Base-by-base conservation (phyloP, 2,888 invertebrate genomes). In the Ophion obscuratus region DNA sequence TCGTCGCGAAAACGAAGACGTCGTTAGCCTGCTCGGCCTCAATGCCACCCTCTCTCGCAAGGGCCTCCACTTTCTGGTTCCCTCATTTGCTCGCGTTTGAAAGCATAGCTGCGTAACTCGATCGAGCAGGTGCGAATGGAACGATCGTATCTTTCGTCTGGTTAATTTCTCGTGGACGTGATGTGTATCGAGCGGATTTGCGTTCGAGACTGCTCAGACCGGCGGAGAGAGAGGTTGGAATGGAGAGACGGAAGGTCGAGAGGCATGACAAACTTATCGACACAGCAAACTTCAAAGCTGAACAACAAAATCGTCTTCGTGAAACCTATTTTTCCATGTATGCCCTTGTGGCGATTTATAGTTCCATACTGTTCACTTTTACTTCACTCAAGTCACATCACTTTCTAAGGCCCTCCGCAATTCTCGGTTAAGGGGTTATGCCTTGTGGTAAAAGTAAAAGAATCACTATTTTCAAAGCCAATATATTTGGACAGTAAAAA, bases 41-140 rank as follows among this genome's bases (percentile, higher is more conserved):
- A 44, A 47, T 47, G 47, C 3, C 47, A 14, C 11, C 40, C 24
- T 44, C 24, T 24, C 61, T 76, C 61, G 7, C 17, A 11, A 59
- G 14, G 68, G 59, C 11, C 64, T 62, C 20, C 75, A 10, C 31
- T 82, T 77, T 84, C 62, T 83, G 31, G 44, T 68, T 77, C 61
- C 67, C 62, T 81, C 57, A 62, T 73, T 79, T 31, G 68, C 84
- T 87, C 88, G 88, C 84, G 86, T 85, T 87, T 79, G 64, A 47
- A 81, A 84, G 84, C 61, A 79, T 70, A 74, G 87, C 85, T 87
- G 88, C 57, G 70, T 82, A 76, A 71, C 66, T 76, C 85, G 70
- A 67, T 82, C 77, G 86, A 89, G 88, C 91, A 91, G 91, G 90
- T 91, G 91, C 88, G 83, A 89, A 88, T 76, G 78, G 84, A 75